Evolutionary conservation across 2,797 vertebrate species (phyloP).

Genomic region (Harpagifer antarcticus): DNA sequence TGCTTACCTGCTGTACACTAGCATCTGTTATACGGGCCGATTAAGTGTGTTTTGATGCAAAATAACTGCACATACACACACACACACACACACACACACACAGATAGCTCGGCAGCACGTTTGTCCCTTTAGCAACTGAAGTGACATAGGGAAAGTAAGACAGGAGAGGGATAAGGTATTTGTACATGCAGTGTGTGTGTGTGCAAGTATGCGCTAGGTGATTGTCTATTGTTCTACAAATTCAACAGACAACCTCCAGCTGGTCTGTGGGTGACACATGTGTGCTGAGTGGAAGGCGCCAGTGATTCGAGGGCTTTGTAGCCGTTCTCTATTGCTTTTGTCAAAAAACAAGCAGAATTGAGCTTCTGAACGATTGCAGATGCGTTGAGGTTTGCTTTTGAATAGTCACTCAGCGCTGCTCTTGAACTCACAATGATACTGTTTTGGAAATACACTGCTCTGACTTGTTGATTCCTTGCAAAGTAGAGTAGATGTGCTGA

Average conservation of each 20-base stretch:
- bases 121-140: conserved; percentile 55
- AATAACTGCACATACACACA: conserved; percentile 13
- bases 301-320: conserved; percentile 58
- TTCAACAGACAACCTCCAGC: conserved; percentile 65
- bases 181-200: background rate
- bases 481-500: conserved; percentile 33
- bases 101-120: conserved; percentile 19
- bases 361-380: conserved; percentile 41
- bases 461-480: conserved; percentile 45
- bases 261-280: conserved; percentile 57
- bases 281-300: conserved; percentile 77
- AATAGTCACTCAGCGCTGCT: conserved; percentile 55
- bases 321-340: conserved; percentile 48
- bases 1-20: conserved; percentile 55
- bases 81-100: conserved; percentile 8
- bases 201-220: conserved; percentile 42
- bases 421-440: conserved; percentile 55
- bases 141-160: conserved; percentile 17
- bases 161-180: background rate
- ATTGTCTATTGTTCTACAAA: conserved; percentile 72
- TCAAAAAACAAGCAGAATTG: conserved; percentile 60
- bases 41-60: conserved; percentile 59
- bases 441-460: conserved; percentile 38
- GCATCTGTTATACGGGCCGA: conserved; percentile 57
- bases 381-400: conserved; percentile 38